Percentiles rank a stretch among this genome's conserved stretches.
These are phyloP conservation scores for Volucella zonaria DNA, from an alignment of 2,888 invertebrate species.

Conservation along the genomic window DNA sequence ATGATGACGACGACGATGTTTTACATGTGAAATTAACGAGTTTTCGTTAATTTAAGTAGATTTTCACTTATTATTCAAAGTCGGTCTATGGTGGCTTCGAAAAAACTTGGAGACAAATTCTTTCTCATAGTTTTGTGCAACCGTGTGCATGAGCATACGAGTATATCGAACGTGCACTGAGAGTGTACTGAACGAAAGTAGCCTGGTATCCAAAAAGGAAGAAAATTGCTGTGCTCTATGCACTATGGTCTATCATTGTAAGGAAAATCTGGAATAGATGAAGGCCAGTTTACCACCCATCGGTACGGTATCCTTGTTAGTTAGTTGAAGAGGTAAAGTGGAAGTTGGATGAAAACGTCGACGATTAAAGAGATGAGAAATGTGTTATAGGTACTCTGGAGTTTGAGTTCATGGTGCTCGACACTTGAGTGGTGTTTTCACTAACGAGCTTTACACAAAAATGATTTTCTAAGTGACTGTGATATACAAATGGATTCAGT, in stretches of 20 bases:
- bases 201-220: slow-evolving; percentile 49
- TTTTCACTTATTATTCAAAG: slow-evolving; percentile 74
- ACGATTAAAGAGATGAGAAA: slow-evolving; percentile 72
- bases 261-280: slow-evolving; percentile 40
- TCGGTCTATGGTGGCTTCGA: slow-evolving; percentile 67
- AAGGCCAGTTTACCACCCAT: slow-evolving; percentile 58
- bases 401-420: slow-evolving; percentile 57
- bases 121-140: slow-evolving; percentile 67
- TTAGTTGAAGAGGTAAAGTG: slow-evolving; percentile 53
- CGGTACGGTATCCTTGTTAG: slow-evolving; percentile 63
- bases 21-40: slow-evolving; percentile 74
- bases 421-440: slow-evolving; percentile 70
- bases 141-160: slow-evolving; percentile 42
- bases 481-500: slow-evolving; percentile 53
- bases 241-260: slow-evolving; percentile 2
- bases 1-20: slow-evolving; percentile 70
- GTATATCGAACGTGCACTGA: neutral
- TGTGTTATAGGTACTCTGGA: slow-evolving; percentile 54
- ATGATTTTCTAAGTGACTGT: slow-evolving; percentile 34
- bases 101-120: slow-evolving; percentile 60
- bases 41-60: slow-evolving; percentile 74
- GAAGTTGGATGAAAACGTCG: slow-evolving; percentile 62
- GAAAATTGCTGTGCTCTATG: neutral
- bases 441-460: slow-evolving; percentile 68
- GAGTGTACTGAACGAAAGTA: slow-evolving; percentile 32